Percentiles rank a stretch among this genome's conserved stretches.
These are phyloP conservation scores for Caenorhabditis sulstoni DNA, from an alignment of 2,888 invertebrate genomes.

Conservation along the genomic window DNA sequence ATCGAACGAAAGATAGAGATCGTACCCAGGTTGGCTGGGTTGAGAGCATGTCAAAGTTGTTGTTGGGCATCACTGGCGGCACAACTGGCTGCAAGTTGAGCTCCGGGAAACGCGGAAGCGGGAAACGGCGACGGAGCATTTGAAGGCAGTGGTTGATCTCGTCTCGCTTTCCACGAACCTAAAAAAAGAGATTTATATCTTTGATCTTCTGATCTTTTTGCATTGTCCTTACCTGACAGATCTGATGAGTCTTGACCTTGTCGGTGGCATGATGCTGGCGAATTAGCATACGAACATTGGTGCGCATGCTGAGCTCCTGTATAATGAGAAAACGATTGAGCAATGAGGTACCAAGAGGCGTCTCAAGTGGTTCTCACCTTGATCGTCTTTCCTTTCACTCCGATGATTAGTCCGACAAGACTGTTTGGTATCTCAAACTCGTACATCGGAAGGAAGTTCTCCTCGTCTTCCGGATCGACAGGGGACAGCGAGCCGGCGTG, in stretches of 20 bases:
- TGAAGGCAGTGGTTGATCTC: constrained; percentile 79
- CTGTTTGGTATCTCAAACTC: constrained; percentile 81
- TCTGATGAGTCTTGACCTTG: constrained; percentile 78
- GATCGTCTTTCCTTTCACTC: constrained; percentile 80
- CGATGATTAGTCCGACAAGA: constrained; percentile 80
- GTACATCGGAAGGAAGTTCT: constrained; percentile 76
- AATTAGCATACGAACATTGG: constrained; percentile 79
- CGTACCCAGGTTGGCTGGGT: constrained; percentile 72
- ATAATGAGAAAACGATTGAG: constrained; percentile 11
- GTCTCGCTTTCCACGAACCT: constrained; percentile 77
- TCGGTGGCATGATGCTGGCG: constrained; percentile 77
- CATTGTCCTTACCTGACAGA: constrained; percentile 74
- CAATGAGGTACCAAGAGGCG: not conserved
- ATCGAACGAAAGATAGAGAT: too few species aligned
- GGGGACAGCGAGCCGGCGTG: constrained; percentile 70
- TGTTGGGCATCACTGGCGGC: constrained; percentile 74
- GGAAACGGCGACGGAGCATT: constrained; percentile 79
- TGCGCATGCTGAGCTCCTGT: constrained; percentile 77
- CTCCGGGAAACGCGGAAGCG: constrained; percentile 80
- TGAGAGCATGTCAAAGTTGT: constrained; percentile 65
- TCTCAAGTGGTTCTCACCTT: constrained; percentile 81
- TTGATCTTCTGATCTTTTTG: too few species aligned
- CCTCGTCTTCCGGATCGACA: constrained; percentile 56
- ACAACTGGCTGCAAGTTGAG: constrained; percentile 80
- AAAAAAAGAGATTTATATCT: constrained; percentile 18